Base-by-base conservation (phyloP, 2,113 vertebrate species). In the Oncorhynchus masou region DNA sequence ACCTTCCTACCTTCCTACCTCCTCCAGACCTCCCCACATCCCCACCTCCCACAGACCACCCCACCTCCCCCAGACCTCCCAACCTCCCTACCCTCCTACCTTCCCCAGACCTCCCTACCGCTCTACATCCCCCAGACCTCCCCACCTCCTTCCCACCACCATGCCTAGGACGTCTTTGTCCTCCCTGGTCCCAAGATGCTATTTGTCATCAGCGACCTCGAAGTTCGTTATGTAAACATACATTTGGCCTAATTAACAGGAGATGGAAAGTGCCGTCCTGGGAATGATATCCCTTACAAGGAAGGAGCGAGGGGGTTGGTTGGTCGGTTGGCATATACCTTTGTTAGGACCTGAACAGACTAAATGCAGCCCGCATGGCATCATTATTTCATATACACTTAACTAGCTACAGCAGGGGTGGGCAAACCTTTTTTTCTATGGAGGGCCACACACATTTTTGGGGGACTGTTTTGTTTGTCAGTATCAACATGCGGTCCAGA, bases 221-320 rank as follows among this genome's bases (percentile, higher is more conserved):
- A 88, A 84, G 85, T 87, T 86, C 75, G 73, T 89, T 86, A 84
- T 87, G 85, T 88, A 91, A 90, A 91, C 87, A 89, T 75, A 83
- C 85, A 83, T 82, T 64, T 85, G 73, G 68, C 76, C 83, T 84
- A 89, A 90, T 90, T 88, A 88, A 87, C 73, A n/a, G 68, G 75
- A 85, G 84, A 29, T 51, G 27, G 71, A 90, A 90, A 82, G 77
- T 76, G 83, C 76, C 82, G 79, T 77, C 86, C 51, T 72, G 85
- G 88, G 85, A 90, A 76, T 25, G 64, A 29, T 64, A 20, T 68
- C n/a, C 31, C n/a, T 54, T 39, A 16, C 34, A 54, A 12, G 9
- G 22, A 54, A 70, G 4, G 39, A 29, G 25, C 15, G 59, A 62
- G 60, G 39, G 34, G 39, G n/a, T 64, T 76, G 60, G 77, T 2